Conservation (phyloP, 1,140 invertebrate genomes). For the Drosophila funebris region DNA sequence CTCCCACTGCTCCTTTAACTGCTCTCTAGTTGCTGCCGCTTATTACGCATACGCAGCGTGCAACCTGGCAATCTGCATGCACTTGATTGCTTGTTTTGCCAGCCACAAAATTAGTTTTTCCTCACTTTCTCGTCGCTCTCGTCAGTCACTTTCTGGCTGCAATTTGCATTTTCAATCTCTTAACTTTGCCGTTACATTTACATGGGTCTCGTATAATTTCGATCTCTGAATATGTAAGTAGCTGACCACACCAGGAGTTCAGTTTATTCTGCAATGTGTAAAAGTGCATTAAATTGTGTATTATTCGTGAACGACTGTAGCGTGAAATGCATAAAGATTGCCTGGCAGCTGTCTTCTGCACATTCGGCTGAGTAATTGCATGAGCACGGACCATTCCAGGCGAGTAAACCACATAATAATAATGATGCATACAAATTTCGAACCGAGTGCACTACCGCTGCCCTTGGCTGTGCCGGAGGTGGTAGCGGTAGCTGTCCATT, state of each 20-base stretch:
- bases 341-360: not conserved
- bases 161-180: slow-evolving; percentile 78
- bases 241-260: not conserved
- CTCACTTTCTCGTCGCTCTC: not conserved
- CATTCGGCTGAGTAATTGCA: slow-evolving; percentile 67
- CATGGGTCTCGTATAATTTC: slow-evolving; percentile 25
- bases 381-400: slow-evolving; percentile 53
- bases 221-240: slow-evolving; percentile 27
- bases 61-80: slow-evolving; percentile 17
- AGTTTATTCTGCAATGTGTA: not conserved
- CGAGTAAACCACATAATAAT: slow-evolving; percentile 65
- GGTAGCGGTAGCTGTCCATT: slow-evolving; percentile 49
- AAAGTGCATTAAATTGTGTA: slow-evolving; percentile 1
- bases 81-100: slow-evolving; percentile 46
- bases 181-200: slow-evolving; percentile 63
- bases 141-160: slow-evolving; percentile 37
- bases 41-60: slow-evolving; percentile 47
- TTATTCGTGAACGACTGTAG: slow-evolving; percentile 38
- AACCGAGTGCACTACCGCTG: slow-evolving; percentile 60
- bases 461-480: too few species aligned
- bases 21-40: not conserved
- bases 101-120: slow-evolving; percentile 42
- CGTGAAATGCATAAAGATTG: slow-evolving; percentile 48
- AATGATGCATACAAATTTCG: slow-evolving; percentile 55
- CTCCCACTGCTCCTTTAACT: not conserved